Conservation (phyloP, 2,113 vertebrate genomes). For the Hoplias malabaricus region DNA sequence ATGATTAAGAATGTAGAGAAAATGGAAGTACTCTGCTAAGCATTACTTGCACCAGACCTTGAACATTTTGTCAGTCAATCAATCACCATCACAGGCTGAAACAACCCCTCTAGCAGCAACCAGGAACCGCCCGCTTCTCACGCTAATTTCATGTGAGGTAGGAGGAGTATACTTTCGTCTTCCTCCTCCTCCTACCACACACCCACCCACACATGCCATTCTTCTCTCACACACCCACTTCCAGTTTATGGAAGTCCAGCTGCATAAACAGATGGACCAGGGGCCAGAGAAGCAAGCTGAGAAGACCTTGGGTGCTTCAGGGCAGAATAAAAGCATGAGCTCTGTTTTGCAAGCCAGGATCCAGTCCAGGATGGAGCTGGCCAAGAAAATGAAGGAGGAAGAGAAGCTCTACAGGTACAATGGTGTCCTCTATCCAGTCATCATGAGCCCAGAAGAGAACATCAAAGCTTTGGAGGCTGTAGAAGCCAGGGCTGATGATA, state of each 20-base stretch:
- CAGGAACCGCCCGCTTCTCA: constrained; percentile 3
- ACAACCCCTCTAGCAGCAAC: not conserved
- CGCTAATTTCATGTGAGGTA: not conserved
- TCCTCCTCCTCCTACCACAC: constrained; percentile 24
- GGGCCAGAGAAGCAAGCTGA: not conserved
- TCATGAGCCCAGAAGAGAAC: constrained; percentile 63
- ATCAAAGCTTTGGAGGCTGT: constrained; percentile 63
- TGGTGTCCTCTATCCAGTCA: constrained; percentile 65
- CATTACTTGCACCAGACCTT: not conserved
- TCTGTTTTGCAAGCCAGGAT: not conserved
- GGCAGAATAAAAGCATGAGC: constrained; percentile 12
- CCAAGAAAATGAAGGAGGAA: constrained; percentile 47
- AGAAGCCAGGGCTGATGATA: constrained; percentile 67
- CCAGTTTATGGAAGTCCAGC: constrained; percentile 2
- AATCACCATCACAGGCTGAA: constrained; percentile 8
- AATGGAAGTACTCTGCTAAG: too few species aligned
- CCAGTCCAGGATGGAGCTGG: constrained; percentile 24
- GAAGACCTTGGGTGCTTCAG: not conserved
- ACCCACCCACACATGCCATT: not conserved
- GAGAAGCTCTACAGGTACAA: constrained; percentile 63
- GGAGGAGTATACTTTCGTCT: not conserved
- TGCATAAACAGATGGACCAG: not conserved
- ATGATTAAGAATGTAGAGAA: too few species aligned
- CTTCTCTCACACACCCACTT: not conserved
- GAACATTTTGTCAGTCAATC: constrained; percentile 1